Evolutionary conservation across 2,113 vertebrate genomes (phyloP).

Genomic region (Craseonycteris thonglongyai): DNA sequence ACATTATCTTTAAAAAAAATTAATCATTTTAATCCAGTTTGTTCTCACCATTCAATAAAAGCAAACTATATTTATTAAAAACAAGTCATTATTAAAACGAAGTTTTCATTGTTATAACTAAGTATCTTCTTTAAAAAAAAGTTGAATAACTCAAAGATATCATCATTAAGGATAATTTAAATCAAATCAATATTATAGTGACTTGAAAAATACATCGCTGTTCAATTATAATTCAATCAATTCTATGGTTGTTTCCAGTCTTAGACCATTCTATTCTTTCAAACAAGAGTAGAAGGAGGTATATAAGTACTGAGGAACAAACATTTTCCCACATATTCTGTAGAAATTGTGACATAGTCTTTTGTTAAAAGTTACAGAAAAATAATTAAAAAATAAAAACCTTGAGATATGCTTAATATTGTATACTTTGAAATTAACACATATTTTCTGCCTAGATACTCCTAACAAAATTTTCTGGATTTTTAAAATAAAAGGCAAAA

Average conservation of each 20-base stretch:
- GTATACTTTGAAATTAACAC: neutral
- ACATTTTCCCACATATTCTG: neutral
- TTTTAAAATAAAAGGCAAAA: neutral
- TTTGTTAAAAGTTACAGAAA: neutral
- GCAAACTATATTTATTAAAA: neutral
- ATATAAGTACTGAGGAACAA: neutral
- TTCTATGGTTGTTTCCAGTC: neutral
- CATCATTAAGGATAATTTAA: conserved; percentile 11
- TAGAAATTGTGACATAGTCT: neutral
- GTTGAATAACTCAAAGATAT: neutral
- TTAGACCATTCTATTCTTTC: neutral
- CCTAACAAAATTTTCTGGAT: neutral
- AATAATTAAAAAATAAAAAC: neutral
- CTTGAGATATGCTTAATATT: neutral
- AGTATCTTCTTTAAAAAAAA: neutral
- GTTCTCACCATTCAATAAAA: neutral
- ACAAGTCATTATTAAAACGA: no score
- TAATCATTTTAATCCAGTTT: neutral
- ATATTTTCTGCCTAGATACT: neutral
- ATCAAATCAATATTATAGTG: neutral
- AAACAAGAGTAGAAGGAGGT: neutral
- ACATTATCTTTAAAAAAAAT: neutral
- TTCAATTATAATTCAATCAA: neutral
- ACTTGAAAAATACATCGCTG: neutral
- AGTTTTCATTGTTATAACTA: neutral